phyloP scores from a whole-genome alignment of 2,797 vertebrate species.

The Darevskia nairensis region DNA sequence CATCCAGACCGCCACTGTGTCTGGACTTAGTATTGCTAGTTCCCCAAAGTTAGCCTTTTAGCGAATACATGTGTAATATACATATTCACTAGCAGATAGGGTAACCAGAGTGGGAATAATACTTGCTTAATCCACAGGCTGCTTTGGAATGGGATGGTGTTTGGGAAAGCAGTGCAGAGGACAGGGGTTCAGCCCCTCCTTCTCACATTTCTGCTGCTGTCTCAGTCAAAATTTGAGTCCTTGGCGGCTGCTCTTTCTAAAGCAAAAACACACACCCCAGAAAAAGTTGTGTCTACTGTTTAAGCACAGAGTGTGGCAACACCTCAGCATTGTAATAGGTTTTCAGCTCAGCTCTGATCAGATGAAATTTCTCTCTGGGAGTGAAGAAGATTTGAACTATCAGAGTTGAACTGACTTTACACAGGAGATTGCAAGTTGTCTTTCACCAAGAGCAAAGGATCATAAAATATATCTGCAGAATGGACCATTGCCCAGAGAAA shows the following conservation, averaged over 20 bases:
- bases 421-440: background rate
- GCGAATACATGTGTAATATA: no score
- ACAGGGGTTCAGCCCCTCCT: no score
- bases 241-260: background rate
- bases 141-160: background rate
- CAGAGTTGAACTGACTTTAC: background rate
- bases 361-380: background rate
- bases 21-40: no score
- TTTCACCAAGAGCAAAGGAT: background rate
- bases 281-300: background rate
- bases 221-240: background rate
- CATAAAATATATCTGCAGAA: background rate
- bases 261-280: background rate
- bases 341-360: background rate
- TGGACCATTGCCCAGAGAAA: background rate
- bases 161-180: background rate
- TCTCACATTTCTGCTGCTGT: background rate
- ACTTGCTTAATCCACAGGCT: background rate
- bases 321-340: background rate
- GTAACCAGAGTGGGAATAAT: background rate
- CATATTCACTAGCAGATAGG: no score
- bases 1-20: no score
- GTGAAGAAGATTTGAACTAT: background rate
- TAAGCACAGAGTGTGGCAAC: background rate
- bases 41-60: no score